These are phyloP conservation scores for Drosophila pandora DNA, from an alignment of 1,140 invertebrate species.

Conservation along the genomic window DNA sequence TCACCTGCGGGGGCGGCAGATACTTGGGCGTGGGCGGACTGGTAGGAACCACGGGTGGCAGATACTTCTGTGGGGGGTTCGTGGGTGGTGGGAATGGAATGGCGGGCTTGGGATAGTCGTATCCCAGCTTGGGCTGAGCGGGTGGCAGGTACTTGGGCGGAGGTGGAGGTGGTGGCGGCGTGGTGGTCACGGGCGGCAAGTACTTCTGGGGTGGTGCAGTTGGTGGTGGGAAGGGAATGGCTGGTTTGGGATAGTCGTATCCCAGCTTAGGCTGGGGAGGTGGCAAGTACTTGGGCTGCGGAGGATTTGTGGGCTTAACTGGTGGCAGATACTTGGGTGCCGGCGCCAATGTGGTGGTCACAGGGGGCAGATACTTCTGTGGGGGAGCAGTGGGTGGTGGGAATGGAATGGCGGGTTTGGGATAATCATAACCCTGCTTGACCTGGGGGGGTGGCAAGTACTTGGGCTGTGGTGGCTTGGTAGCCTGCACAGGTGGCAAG, in stretches of 20 bases:
- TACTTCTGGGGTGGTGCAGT: slow-evolving; percentile 41
- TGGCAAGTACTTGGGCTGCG: slow-evolving; percentile 51
- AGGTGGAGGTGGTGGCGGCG: slow-evolving; percentile 18
- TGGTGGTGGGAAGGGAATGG: slow-evolving; percentile 53
- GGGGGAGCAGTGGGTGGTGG: slow-evolving; percentile 42
- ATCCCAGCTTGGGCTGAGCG: slow-evolving; percentile 42
- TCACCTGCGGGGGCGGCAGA: slow-evolving; percentile 29
- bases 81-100: slow-evolving; percentile 60
- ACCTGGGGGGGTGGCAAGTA: slow-evolving; percentile 41
- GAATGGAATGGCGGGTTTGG: slow-evolving; percentile 59
- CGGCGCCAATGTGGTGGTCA: slow-evolving; percentile 19
- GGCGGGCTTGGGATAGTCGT: slow-evolving; percentile 62
- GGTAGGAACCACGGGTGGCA: slow-evolving; percentile 30
- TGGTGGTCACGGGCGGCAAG: slow-evolving; percentile 41
- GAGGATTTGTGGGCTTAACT: slow-evolving; percentile 27
- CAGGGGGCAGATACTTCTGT: slow-evolving; percentile 38
- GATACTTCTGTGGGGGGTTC: slow-evolving; percentile 26
- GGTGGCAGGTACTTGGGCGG: slow-evolving; percentile 53
- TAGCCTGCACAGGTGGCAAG: slow-evolving; percentile 36
- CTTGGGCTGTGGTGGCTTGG: slow-evolving; percentile 49
- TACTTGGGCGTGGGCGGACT: slow-evolving; percentile 26
- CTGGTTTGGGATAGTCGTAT: slow-evolving; percentile 61
- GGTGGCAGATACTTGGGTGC: slow-evolving; percentile 38
- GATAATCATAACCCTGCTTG: slow-evolving; percentile 45
- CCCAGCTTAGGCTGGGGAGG: slow-evolving; percentile 51